phyloP scores from a whole-genome alignment of 2,888 invertebrate species.

The Rhagonycha fulva region DNA sequence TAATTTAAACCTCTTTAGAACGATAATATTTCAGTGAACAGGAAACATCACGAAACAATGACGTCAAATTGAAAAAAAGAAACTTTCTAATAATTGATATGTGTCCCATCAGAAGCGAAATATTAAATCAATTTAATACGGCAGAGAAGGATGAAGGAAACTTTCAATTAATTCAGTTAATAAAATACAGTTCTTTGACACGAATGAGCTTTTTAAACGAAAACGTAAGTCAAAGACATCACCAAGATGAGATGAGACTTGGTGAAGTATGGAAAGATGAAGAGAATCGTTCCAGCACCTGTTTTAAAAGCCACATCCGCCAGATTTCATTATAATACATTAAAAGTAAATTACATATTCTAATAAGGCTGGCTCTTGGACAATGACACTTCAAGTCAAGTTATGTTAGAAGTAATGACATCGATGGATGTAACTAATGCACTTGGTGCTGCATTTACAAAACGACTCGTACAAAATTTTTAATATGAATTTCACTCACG shows the following conservation, averaged over 20 bases:
- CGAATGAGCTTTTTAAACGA: not conserved
- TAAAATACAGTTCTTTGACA: conserved; percentile 2
- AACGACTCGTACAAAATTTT: not conserved
- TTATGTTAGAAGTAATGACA: conserved; percentile 17
- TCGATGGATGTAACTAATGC: conserved; percentile 19
- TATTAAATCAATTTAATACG: not conserved
- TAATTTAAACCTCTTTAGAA: not conserved
- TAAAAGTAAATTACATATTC: conserved; percentile 28
- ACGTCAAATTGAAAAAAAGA: not conserved
- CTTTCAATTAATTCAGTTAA: not conserved
- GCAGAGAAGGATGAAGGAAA: not conserved
- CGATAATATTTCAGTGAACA: not conserved
- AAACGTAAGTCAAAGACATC: not conserved
- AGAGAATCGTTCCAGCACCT: conserved; percentile 23
- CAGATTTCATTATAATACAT: conserved; percentile 33
- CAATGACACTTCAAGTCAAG: conserved; percentile 26
- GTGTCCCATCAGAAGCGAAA: not conserved
- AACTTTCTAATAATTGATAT: not conserved
- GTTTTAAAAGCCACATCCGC: conserved; percentile 31
- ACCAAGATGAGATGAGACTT: not conserved
- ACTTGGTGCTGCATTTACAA: conserved; percentile 8
- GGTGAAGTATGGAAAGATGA: not conserved
- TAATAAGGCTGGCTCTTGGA: conserved; percentile 22
- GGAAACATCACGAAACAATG: not conserved
- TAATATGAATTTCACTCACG: not conserved